Conservation (phyloP, 1,140 invertebrate genomes). For the Hylaeus anthracinus region DNA sequence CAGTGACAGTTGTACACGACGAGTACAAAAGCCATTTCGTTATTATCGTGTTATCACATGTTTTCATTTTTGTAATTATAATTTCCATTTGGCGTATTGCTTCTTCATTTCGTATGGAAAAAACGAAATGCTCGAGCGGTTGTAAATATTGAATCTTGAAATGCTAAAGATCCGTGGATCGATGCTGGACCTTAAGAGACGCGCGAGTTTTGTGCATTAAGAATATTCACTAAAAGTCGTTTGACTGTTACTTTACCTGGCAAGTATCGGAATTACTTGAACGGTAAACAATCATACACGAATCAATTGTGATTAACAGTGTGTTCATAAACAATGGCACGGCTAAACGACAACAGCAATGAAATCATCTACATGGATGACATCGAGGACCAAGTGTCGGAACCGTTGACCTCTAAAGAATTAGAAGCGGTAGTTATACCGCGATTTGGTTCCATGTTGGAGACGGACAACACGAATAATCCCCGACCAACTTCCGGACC, state of each 20-base stretch:
- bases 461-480: constrained; percentile 67
- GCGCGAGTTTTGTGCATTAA: not conserved
- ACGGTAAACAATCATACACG: not conserved
- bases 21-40: not conserved
- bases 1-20: too few species aligned
- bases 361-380: constrained; percentile 62
- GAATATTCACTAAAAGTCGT: too few species aligned
- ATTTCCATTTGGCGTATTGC: not conserved
- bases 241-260: not conserved
- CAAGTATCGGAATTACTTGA: not conserved
- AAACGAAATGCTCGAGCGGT: not conserved
- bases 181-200: not conserved
- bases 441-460: constrained; percentile 46
- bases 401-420: constrained; percentile 1
- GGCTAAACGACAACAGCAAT: not conserved
- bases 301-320: not conserved
- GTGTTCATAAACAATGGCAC: constrained; percentile 25
- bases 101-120: not conserved
- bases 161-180: too few species aligned
- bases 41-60: not conserved
- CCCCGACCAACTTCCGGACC: constrained; percentile 70
- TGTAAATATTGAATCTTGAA: not conserved
- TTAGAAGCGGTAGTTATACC: not conserved
- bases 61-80: not conserved
- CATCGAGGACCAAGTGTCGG: not conserved